Evolutionary conservation across 37 sponge, comb jelly and placozoan species (phyloP).

Genomic region (Tethya wilhelma): DNA sequence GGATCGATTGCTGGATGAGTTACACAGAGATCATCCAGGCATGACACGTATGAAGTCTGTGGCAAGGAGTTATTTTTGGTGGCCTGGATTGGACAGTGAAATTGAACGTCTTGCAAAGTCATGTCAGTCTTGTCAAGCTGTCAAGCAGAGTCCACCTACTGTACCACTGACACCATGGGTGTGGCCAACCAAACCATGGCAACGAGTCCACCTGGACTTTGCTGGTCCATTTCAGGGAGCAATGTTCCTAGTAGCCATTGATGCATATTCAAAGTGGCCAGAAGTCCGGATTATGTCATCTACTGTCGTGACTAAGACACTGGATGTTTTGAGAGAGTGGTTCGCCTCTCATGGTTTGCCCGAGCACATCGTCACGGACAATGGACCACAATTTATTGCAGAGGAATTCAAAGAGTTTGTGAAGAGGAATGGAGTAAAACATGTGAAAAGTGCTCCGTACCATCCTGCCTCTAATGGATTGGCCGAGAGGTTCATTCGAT

Average conservation of each 20-base stretch:
- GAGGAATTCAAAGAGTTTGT: conserved; percentile 49
- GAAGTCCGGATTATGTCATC: conserved; percentile 42
- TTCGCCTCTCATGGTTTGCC: conserved; percentile 52
- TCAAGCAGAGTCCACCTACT: conserved; percentile 21
- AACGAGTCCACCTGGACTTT: conserved; percentile 56
- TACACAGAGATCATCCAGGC: conserved; percentile 59
- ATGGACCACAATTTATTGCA: conserved; percentile 47
- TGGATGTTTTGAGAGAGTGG: conserved; percentile 28
- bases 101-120: conserved; percentile 43
- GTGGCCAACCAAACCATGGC: conserved; percentile 56
- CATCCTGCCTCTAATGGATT: no score
- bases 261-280: conserved; percentile 70
- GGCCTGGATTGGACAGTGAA: conserved; percentile 37
- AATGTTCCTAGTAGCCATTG: conserved; percentile 45
- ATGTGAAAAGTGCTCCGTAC: conserved; percentile 51
- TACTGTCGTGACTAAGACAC: conserved; percentile 40
- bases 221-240: conserved; percentile 56
- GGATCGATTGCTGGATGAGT: neutral
- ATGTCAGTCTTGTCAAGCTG: conserved; percentile 30
- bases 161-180: conserved; percentile 55
- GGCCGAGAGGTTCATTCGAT: no score
- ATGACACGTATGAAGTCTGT: conserved; percentile 57
- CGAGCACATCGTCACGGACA: conserved; percentile 48
- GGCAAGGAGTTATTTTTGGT: conserved; percentile 60
- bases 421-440: conserved; percentile 47